These are phyloP conservation scores for Sarcophaga subvicina DNA, from an alignment of 2,888 invertebrate genomes.

Conservation along the genomic window DNA sequence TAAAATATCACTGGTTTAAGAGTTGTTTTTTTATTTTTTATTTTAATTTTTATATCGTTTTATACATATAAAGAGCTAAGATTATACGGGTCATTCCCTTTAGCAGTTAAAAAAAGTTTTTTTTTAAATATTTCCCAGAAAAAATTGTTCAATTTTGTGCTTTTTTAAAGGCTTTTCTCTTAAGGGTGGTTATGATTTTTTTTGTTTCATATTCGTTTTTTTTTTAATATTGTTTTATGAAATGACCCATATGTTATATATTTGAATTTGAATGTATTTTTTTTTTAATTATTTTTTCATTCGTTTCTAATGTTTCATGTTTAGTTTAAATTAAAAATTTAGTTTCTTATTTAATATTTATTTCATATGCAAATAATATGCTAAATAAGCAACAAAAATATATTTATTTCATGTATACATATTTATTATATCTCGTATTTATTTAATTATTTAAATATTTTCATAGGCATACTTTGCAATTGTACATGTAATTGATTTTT, in stretches of 20 bases:
- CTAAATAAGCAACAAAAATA: constrained; percentile 49
- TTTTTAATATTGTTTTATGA: not conserved
- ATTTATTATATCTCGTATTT: not conserved
- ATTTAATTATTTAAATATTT: not conserved
- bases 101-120: not conserved
- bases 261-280: not conserved
- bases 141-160: constrained; percentile 25
- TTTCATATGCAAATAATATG: constrained; percentile 42
- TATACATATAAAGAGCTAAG: not conserved
- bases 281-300: constrained; percentile 12
- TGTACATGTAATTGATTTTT: constrained; percentile 40
- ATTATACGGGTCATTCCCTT: no score
- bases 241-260: constrained; percentile 25
- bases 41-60: not conserved
- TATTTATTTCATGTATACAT: not conserved
- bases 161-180: no score
- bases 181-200: constrained; percentile 3
- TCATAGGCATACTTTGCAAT: constrained; percentile 41
- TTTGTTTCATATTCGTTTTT: not conserved
- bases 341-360: not conserved
- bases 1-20: no score
- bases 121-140: not conserved
- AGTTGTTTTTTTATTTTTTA: no score
- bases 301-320: not conserved
- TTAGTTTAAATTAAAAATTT: constrained; percentile 2